These are phyloP conservation scores for Hyperoplus immaculatus DNA, from an alignment of 2,797 vertebrate species.

Conservation along the genomic window DNA sequence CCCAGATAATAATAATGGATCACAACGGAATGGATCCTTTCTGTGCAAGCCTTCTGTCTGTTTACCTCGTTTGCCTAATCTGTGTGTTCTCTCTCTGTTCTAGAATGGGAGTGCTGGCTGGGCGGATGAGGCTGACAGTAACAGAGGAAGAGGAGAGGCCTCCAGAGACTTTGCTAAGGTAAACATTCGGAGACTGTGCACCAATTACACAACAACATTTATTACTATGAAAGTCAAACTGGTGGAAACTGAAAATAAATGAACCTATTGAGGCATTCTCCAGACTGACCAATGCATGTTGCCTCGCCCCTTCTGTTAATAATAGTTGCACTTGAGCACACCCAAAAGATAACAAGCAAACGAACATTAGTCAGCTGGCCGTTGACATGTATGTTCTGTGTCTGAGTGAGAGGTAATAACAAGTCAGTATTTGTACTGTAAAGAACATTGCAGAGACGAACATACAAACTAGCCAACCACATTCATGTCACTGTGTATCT, in stretches of 20 bases:
- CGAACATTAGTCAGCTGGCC: background rate
- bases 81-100: constrained; percentile 54
- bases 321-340: background rate
- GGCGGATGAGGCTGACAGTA: constrained; percentile 91
- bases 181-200: constrained; percentile 53
- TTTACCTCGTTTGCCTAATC: constrained; percentile 10
- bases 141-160: constrained; percentile 92
- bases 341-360: background rate
- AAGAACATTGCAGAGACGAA: background rate
- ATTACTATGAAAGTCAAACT: background rate
- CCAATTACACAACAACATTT: background rate
- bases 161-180: constrained; percentile 99
- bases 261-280: constrained; percentile 3
- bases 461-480: rapidly evolving
- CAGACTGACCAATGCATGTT: background rate
- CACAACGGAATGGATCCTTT: background rate
- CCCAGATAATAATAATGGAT: background rate
- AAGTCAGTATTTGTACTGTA: background rate
- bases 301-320: background rate
- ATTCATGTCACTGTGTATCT: background rate
- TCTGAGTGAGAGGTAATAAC: background rate
- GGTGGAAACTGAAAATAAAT: background rate
- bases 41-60: background rate
- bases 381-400: constrained; percentile 1
- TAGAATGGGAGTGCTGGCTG: constrained; percentile 91